These are phyloP conservation scores for Caenorhabditis drosophilae DNA, from an alignment of 2,888 invertebrate species.

Conservation along the genomic window DNA sequence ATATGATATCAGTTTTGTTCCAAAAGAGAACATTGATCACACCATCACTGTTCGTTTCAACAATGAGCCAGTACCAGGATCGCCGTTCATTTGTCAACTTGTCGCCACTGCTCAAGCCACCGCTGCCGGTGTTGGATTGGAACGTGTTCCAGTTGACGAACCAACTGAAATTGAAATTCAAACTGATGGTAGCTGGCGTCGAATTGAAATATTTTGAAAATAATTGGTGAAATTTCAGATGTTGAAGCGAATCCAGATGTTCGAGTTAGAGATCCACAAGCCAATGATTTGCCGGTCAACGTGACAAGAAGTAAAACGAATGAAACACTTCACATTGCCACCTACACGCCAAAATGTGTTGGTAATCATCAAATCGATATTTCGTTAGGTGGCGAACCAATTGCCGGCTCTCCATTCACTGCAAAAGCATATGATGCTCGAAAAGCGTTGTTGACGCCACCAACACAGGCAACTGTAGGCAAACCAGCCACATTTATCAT, in stretches of 20 bases:
- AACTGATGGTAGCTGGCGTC: constrained; percentile 25
- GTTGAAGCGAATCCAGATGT: constrained; percentile 42
- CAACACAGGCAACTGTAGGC: constrained; percentile 81
- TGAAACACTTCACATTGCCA: constrained; percentile 72
- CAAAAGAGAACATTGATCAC: constrained; percentile 64
- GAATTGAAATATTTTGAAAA: neutral
- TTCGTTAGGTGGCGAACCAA: constrained; percentile 50
- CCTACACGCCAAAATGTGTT: constrained; percentile 80
- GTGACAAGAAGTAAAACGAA: constrained; percentile 45
- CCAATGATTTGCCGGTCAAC: constrained; percentile 53
- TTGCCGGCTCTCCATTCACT: constrained; percentile 70
- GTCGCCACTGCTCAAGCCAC: constrained; percentile 77
- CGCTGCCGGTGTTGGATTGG: constrained; percentile 77
- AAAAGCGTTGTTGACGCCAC: constrained; percentile 91
- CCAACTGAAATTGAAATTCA: constrained; percentile 73
- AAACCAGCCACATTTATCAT: constrained; percentile 93
- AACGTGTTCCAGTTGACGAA: constrained; percentile 78
- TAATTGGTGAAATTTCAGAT: constrained; percentile 7
- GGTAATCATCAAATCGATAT: constrained; percentile 72
- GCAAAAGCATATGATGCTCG: constrained; percentile 79
- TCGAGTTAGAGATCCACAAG: constrained; percentile 58
- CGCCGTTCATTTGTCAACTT: constrained; percentile 91
- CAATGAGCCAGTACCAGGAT: constrained; percentile 78
- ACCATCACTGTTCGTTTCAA: constrained; percentile 68
- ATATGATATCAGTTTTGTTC: constrained; percentile 69